Percentiles rank a stretch among this genome's conserved stretches.
Conservation (phyloP, 2,113 vertebrate species). For the Poeciliopsis occidentalis region DNA sequence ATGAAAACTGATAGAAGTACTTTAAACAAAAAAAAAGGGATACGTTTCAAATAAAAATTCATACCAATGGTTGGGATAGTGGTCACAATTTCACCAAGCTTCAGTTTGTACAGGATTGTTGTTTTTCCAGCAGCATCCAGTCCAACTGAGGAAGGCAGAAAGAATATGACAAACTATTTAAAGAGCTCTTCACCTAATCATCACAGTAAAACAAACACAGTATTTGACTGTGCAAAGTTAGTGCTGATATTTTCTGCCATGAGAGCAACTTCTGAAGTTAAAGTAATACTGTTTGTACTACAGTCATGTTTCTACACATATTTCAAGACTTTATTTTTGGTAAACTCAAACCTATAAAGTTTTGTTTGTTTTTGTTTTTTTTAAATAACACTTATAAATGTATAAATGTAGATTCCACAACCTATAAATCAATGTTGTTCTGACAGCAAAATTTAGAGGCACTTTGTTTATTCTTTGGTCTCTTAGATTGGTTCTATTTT, state of each 20-base stretch:
- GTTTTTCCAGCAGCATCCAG: slow-evolving; percentile 96
- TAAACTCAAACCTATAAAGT: background rate
- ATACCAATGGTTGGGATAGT: slow-evolving; percentile 97
- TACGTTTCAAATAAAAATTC: slow-evolving; percentile 5
- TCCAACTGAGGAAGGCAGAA: slow-evolving; percentile 80
- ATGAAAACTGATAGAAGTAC: background rate
- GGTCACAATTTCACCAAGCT: slow-evolving; percentile 95
- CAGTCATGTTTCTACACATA: background rate
- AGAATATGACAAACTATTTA: background rate
- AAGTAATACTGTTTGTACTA: background rate
- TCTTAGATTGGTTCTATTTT: no score
- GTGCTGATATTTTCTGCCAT: background rate
- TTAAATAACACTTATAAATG: no score
- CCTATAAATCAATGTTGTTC: background rate
- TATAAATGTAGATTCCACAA: background rate
- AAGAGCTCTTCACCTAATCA: background rate
- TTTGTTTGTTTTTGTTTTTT: no score
- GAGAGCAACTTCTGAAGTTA: background rate
- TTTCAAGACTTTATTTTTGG: background rate
- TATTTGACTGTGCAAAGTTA: background rate
- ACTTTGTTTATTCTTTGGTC: no score
- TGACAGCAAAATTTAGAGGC: background rate
- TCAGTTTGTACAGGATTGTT: slow-evolving; percentile 96
- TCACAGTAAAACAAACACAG: background rate
- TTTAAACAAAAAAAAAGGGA: background rate